Evolutionary conservation across 2,113 vertebrate genomes (phyloP).

Genomic region (Crotalus horridus): DNA sequence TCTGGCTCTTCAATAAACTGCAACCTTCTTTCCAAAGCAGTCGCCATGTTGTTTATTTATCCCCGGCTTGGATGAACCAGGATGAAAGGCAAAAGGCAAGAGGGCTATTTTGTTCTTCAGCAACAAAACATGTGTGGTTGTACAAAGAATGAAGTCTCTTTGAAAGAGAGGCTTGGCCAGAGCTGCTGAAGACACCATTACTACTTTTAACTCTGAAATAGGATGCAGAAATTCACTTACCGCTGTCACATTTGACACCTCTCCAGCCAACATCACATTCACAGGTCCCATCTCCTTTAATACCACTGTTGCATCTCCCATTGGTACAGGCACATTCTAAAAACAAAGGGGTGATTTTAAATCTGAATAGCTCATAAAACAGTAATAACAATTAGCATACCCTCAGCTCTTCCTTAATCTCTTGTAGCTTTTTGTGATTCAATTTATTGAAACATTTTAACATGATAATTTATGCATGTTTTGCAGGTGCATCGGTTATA

Average conservation of each 20-base stretch:
- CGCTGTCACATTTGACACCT: conserved; percentile 75
- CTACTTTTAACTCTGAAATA: not conserved
- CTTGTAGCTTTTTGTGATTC: not conserved
- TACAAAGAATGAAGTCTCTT: not conserved
- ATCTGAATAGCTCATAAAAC: fast-evolving
- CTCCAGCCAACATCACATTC: conserved; percentile 85
- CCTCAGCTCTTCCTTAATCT: too few species aligned
- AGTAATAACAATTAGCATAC: not conserved
- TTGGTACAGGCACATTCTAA: conserved; percentile 79
- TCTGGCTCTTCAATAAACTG: too few species aligned
- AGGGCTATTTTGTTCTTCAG: not conserved
- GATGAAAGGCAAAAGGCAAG: not conserved
- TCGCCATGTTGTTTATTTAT: too few species aligned
- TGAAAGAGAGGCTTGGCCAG: not conserved
- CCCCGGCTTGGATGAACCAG: too few species aligned
- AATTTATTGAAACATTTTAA: not conserved
- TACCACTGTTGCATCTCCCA: conserved; percentile 80
- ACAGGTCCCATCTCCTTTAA: conserved; percentile 80
- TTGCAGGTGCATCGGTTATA: not conserved
- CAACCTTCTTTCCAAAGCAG: too few species aligned
- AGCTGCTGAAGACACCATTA: not conserved
- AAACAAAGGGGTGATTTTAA: conserved; percentile 8
- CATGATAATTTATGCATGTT: not conserved
- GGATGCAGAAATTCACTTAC: conserved; percentile 57
- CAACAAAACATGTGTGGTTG: not conserved